Evolutionary conservation across 2,113 vertebrate genomes (phyloP).

Genomic region (Poeciliopsis turrubarensis): DNA sequence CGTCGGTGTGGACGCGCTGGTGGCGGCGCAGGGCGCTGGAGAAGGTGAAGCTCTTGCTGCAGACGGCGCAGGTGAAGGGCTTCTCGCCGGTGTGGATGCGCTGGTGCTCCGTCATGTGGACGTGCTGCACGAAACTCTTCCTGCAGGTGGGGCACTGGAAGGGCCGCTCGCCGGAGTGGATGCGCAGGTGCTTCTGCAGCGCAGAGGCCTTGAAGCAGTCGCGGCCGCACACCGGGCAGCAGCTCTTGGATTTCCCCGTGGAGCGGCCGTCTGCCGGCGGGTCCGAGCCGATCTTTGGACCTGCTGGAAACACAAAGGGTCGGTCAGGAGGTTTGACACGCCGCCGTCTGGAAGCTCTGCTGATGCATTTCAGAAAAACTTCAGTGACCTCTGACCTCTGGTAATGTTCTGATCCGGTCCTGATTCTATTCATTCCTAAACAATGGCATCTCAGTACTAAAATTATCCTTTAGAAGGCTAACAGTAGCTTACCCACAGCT

Average conservation of each 20-base stretch:
- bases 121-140: constrained; percentile 66
- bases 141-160: constrained; percentile 62
- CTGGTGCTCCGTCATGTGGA: constrained; percentile 68
- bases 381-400: background rate
- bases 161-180: constrained; percentile 66
- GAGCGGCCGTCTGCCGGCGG: rapidly evolving
- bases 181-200: constrained; percentile 67
- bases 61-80: constrained; percentile 53
- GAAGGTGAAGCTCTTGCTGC: constrained; percentile 65
- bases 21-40: constrained; percentile 65
- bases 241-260: constrained; percentile 9
- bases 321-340: background rate
- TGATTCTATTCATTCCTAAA: background rate
- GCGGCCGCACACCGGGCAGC: constrained; percentile 59
- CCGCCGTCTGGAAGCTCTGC: too few relatives aligned
- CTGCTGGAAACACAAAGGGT: background rate
- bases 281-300: background rate
- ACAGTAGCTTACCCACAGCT: too few relatives aligned
- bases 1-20: constrained; percentile 56
- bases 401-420: background rate
- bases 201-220: constrained; percentile 64
- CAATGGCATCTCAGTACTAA: too few relatives aligned
- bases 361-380: too few relatives aligned
- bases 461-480: too few relatives aligned
- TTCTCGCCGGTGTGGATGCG: constrained; percentile 66